Percentiles rank a stretch among this genome's conserved stretches.
Evolutionary conservation across 2,113 vertebrate species (phyloP).

Genomic region (Monarcha castaneiventris): DNA sequence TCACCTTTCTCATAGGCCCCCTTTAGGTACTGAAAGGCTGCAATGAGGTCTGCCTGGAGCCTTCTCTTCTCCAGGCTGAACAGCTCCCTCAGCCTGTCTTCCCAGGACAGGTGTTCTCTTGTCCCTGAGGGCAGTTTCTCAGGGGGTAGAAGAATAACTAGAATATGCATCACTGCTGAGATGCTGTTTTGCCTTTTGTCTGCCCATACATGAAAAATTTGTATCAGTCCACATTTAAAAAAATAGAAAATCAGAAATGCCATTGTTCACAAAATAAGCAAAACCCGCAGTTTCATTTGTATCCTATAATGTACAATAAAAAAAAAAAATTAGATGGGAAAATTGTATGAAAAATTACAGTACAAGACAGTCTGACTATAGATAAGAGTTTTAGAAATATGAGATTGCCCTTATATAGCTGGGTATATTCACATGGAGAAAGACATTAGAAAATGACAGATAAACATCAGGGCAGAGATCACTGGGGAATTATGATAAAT

Average conservation of each 20-base stretch:
- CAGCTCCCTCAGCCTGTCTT: background rate
- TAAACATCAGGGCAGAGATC: slow-evolving; percentile 42
- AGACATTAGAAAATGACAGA: slow-evolving; percentile 45
- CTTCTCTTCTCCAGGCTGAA: background rate
- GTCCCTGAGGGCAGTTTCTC: background rate
- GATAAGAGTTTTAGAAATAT: slow-evolving; percentile 4
- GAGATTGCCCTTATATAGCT: background rate
- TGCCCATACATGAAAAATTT: background rate
- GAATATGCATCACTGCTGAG: background rate
- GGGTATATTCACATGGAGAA: background rate
- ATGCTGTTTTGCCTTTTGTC: background rate
- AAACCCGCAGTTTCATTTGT: background rate
- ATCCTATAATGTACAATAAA: background rate
- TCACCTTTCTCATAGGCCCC: background rate
- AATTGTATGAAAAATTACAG: slow-evolving; percentile 8
- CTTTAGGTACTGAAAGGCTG: background rate
- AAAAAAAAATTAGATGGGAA: background rate
- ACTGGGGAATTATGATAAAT: slow-evolving; percentile 29
- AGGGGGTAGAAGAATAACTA: background rate
- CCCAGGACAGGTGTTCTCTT: background rate
- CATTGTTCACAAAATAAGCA: background rate
- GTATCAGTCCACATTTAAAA: background rate
- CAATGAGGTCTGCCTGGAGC: background rate
- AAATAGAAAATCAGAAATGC: background rate
- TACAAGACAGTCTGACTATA: background rate